These are phyloP conservation scores for Micrasema longulum DNA, from an alignment of 1,140 invertebrate species.

Conservation along the genomic window DNA sequence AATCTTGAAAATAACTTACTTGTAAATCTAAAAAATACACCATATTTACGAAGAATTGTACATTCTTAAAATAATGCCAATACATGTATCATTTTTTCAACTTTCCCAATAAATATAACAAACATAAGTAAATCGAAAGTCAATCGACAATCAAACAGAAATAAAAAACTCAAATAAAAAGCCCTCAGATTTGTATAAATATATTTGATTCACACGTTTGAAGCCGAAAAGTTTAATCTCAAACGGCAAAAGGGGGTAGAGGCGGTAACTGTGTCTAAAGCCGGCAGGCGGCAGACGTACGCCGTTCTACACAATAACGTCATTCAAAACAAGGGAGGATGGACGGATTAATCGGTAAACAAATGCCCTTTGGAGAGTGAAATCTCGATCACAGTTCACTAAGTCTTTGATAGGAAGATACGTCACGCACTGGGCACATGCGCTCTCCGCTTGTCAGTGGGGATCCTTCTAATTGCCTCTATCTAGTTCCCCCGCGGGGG, in stretches of 20 bases:
- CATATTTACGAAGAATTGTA: no score
- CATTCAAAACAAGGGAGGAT: constrained; percentile 42
- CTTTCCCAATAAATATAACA: background rate
- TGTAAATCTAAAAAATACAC: no score
- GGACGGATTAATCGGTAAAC: constrained; percentile 48
- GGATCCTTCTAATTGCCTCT: constrained; percentile 32
- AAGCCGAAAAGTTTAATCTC: no score
- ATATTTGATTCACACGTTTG: no score
- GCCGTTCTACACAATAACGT: constrained; percentile 26
- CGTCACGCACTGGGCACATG: constrained; percentile 47
- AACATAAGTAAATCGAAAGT: background rate
- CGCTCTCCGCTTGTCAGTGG: constrained; percentile 17
- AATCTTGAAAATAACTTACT: no score
- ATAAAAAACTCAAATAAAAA: no score
- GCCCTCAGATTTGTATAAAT: no score
- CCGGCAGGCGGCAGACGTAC: background rate
- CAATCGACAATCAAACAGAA: background rate
- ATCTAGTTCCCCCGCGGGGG: constrained; percentile 1
- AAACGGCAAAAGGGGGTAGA: no score
- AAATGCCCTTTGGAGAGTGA: constrained; percentile 37
- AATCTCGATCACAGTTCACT: constrained; percentile 46
- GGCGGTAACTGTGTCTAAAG: no score
- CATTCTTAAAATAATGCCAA: no score
- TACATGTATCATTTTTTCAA: no score
- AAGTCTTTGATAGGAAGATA: constrained; percentile 48